phyloP scores from a whole-genome alignment of 2,888 invertebrate genomes.

The Nephrocerus scutellatus region DNA sequence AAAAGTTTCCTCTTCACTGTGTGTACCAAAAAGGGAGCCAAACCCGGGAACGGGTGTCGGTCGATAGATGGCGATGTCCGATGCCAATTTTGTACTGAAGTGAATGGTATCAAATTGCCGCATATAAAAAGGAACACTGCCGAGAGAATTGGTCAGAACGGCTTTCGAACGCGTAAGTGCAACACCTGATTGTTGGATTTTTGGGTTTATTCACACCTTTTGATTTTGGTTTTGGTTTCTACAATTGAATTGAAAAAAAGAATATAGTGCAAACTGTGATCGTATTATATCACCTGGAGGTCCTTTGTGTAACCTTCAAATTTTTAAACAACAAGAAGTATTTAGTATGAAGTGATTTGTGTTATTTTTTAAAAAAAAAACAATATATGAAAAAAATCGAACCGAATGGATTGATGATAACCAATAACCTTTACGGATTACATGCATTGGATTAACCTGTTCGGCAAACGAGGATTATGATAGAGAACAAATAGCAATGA shows the following conservation, averaged over 20 bases:
- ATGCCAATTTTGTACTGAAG: constrained; percentile 33
- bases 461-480: too few relatives aligned
- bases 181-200: constrained; percentile 45
- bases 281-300: constrained; percentile 16
- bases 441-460: too few relatives aligned
- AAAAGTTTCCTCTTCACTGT: too few relatives aligned
- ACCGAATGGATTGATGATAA: constrained; percentile 1
- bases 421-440: background rate
- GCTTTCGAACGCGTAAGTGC: constrained; percentile 91
- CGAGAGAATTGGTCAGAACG: constrained; percentile 85
- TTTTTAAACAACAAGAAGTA: constrained; percentile 1
- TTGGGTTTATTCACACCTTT: constrained; percentile 22
- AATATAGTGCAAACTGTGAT: too few relatives aligned
- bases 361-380: background rate
- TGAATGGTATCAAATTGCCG: constrained; percentile 49
- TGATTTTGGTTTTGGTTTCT: constrained; percentile 8
- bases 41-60: constrained; percentile 35
- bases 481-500: too few relatives aligned
- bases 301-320: constrained; percentile 21
- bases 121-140: constrained; percentile 50
- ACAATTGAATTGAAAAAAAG: too few relatives aligned
- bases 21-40: constrained; percentile 43
- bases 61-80: constrained; percentile 23
- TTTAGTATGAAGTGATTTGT: constrained; percentile 1
- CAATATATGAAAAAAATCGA: constrained; percentile 2